Base-by-base conservation (phyloP, 2,888 invertebrate genomes). In the Beris morrisii region DNA sequence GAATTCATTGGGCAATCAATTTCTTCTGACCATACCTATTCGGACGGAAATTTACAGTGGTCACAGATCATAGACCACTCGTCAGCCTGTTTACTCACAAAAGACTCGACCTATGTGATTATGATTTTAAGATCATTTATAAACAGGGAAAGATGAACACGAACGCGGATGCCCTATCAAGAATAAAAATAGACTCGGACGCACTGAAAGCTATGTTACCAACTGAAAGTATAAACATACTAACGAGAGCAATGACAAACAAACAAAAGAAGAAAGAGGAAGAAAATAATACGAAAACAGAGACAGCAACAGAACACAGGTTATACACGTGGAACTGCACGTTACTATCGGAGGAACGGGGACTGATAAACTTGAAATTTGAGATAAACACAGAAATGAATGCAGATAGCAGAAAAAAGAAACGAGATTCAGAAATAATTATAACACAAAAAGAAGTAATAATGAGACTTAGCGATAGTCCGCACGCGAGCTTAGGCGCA, bases 31-130 rank as follows among this genome's bases (percentile, higher is more conserved):
- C 73, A 11, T 76, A 77, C 65, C 38, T 77, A 7, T 75, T 72
- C 65, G 76, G 75, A 5, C 67, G 65, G 67, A 71, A 69, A 56
- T 75, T 76, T 59, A 71, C 66, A 30, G 67, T 75, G 7, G 69
- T 74, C 4, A 75, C 74, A 3, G 77, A 76, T 65, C 75, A 76
- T 68, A 70, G 71, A 63, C 73, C 73, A 3, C 67, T 75, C 7
- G 66, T 69, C 38, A 72, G 72, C 67, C 64, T 72, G 43, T 68
- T 70, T 57, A 69, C 68, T 30, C 54, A 71, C 28, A 74, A 74
- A 64, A 73, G 73, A 58, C 59, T 76, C 30, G 73, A 73, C 65
- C 66, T 76, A 28, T 69, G 69, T 30, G 72, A 75, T 57, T 75
- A 71, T 63, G 73, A 74, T 11, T 75, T 73, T 56, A 68, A 71